Conservation (phyloP, 2,113 vertebrate genomes). For the Toxotes jaculatrix region DNA sequence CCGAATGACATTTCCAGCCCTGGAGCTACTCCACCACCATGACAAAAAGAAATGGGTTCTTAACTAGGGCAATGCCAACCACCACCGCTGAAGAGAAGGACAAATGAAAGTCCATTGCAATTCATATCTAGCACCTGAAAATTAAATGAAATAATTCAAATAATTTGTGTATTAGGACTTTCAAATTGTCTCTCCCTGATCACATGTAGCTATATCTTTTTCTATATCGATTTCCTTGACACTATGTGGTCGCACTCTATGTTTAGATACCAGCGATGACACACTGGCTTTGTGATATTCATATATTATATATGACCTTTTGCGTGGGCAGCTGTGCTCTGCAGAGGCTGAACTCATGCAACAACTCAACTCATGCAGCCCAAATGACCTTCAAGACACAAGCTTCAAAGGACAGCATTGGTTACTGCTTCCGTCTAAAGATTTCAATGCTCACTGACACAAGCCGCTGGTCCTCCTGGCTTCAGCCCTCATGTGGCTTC, state of each 20-base stretch:
- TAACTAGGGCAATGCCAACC: neutral
- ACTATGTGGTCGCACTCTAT: neutral
- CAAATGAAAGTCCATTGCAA: neutral
- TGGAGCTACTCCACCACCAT: neutral
- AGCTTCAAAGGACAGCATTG: constrained; percentile 52
- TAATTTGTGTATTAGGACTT: neutral
- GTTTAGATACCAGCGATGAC: constrained; percentile 36
- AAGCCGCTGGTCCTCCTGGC: constrained; percentile 17
- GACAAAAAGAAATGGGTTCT: neutral
- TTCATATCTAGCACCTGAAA: neutral
- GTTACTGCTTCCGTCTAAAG: constrained; percentile 34
- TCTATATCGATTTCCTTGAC: constrained; percentile 24
- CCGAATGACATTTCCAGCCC: too few species aligned
- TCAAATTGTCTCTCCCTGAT: neutral
- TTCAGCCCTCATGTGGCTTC: constrained; percentile 29
- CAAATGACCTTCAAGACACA: constrained; percentile 61
- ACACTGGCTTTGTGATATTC: constrained; percentile 47
- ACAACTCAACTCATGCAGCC: constrained; percentile 29
- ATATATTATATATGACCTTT: constrained; percentile 59
- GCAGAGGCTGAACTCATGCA: constrained; percentile 41
- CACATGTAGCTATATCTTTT: constrained; percentile 1
- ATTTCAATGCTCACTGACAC: constrained; percentile 55
- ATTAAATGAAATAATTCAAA: neutral
- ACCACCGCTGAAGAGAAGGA: neutral
- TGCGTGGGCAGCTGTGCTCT: constrained; percentile 46